Percentiles rank a stretch among this genome's conserved stretches.
phyloP scores from a whole-genome alignment of 2,888 invertebrate species.

The Cantharis lateralis region DNA sequence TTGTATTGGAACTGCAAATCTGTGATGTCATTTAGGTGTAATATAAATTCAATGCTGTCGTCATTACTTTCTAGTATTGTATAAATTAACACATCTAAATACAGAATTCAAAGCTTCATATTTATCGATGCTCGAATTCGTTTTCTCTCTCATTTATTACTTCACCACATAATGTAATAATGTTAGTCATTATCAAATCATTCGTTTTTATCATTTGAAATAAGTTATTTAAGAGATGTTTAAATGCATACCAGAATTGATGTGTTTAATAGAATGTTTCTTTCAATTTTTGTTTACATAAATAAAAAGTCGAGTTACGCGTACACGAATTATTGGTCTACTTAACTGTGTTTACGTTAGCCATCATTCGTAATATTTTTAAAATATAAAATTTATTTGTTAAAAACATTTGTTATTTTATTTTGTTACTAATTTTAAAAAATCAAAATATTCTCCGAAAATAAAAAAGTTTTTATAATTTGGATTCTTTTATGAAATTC shows the following conservation, averaged over 20 bases:
- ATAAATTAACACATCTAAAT: slow-evolving; percentile 43
- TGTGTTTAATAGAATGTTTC: neutral
- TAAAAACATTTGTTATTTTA: neutral
- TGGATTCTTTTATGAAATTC: neutral
- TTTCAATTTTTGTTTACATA: neutral
- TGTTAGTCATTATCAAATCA: neutral
- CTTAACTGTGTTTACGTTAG: neutral
- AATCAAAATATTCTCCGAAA: neutral
- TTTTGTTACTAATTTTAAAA: neutral
- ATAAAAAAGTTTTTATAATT: neutral
- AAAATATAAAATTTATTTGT: neutral
- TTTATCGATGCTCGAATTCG: slow-evolving; percentile 18
- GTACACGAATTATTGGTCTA: neutral
- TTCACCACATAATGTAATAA: neutral
- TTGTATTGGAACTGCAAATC: slow-evolving; percentile 49
- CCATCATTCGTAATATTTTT: neutral
- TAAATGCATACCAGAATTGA: neutral
- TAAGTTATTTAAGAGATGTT: neutral
- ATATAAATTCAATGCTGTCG: slow-evolving; percentile 51
- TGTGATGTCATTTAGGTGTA: slow-evolving; percentile 50
- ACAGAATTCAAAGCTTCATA: slow-evolving; percentile 49
- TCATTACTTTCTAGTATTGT: slow-evolving; percentile 50
- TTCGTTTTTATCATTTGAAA: neutral
- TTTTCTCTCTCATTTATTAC: slow-evolving; percentile 6
- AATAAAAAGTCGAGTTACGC: neutral